These are phyloP conservation scores for Drosophila asahinai DNA, from an alignment of 1,140 invertebrate genomes.

Conservation along the genomic window DNA sequence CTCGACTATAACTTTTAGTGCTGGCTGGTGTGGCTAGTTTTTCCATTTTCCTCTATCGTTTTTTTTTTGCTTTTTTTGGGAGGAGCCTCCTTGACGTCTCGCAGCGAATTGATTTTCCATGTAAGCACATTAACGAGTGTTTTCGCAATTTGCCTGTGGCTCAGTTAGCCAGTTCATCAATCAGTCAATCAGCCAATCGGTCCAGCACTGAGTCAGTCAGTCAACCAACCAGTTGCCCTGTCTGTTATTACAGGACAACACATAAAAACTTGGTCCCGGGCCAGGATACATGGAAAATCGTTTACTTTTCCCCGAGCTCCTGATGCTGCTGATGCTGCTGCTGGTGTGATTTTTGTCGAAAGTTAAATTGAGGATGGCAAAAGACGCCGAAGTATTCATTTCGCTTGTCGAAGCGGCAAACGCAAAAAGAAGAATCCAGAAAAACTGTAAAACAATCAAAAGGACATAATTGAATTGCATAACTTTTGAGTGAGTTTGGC, in stretches of 20 bases:
- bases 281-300: conserved; percentile 70
- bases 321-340: background rate
- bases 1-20: conserved; percentile 26
- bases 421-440: background rate
- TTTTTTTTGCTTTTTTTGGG: conserved; percentile 18
- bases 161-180: conserved; percentile 48
- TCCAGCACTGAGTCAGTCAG: conserved; percentile 17
- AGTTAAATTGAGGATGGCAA: conserved; percentile 35
- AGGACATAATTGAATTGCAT: conserved; percentile 60
- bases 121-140: conserved; percentile 67
- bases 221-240: conserved; percentile 39
- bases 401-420: conserved; percentile 29
- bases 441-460: conserved; percentile 55
- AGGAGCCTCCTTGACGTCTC: conserved; percentile 9
- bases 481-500: conserved; percentile 37
- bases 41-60: conserved; percentile 6
- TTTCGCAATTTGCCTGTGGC: conserved; percentile 48
- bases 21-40: conserved; percentile 17
- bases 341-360: conserved; percentile 13
- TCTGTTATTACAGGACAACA: conserved; percentile 71
- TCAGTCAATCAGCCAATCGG: conserved; percentile 38
- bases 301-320: conserved; percentile 39
- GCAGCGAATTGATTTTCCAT: conserved; percentile 73
- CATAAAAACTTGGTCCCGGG: conserved; percentile 43
- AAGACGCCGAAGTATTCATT: conserved; percentile 33